Evolutionary conservation across 2,888 invertebrate genomes (phyloP).

Genomic region (Latheticus oryzae): DNA sequence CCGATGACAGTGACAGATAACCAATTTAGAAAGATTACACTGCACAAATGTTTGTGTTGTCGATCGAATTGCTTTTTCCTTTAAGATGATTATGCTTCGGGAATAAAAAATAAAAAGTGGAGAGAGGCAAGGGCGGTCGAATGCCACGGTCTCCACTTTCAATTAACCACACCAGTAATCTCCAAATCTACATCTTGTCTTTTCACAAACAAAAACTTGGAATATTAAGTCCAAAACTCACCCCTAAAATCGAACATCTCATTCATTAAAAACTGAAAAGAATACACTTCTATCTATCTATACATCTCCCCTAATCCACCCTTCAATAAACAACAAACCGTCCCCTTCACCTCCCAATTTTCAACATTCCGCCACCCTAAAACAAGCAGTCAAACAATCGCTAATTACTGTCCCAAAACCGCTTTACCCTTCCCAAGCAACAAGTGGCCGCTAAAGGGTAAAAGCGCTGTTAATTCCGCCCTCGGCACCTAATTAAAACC

Average conservation of each 20-base stretch:
- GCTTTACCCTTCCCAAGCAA: slow-evolving; percentile 57
- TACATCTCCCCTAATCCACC: too few species aligned
- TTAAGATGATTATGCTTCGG: slow-evolving; percentile 39
- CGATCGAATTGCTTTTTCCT: slow-evolving; percentile 47
- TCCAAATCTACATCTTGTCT: too few species aligned
- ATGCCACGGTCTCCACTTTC: too few species aligned
- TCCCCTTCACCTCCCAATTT: too few species aligned
- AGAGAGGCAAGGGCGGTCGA: not conserved
- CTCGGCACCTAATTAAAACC: slow-evolving; percentile 58
- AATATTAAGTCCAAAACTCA: too few species aligned
- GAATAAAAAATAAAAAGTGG: slow-evolving; percentile 26
- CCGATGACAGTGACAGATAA: slow-evolving; percentile 52
- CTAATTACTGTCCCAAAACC: slow-evolving; percentile 56
- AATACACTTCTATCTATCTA: too few species aligned
- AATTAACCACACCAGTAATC: slow-evolving; percentile 7
- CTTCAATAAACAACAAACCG: too few species aligned
- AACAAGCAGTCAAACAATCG: slow-evolving; percentile 41
- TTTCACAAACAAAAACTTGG: too few species aligned
- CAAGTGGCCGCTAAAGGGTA: slow-evolving; percentile 58
- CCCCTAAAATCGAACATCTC: too few species aligned
- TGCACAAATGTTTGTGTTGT: slow-evolving; percentile 53
- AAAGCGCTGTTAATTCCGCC: slow-evolving; percentile 56
- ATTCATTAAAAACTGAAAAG: too few species aligned
- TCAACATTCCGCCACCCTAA: too few species aligned
- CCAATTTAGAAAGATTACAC: slow-evolving; percentile 56